These are phyloP conservation scores for Helicoverpa assulta DNA, from an alignment of 2,888 invertebrate species.

Conservation along the genomic window DNA sequence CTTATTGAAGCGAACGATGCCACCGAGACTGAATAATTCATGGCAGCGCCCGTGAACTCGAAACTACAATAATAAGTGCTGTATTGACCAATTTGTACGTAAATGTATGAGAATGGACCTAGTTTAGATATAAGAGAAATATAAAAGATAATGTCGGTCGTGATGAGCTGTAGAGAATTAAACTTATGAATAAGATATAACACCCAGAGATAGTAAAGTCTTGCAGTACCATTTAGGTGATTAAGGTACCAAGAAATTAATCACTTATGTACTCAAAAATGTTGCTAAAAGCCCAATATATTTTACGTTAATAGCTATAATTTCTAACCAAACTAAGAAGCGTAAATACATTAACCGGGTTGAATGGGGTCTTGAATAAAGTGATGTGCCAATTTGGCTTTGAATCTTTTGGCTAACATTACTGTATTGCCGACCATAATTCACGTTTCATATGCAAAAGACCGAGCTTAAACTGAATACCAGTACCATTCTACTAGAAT, in stretches of 20 bases:
- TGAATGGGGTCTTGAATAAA: conserved; percentile 33
- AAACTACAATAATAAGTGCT: conserved; percentile 61
- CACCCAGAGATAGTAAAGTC: too few relatives aligned
- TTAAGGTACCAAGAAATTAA: background rate
- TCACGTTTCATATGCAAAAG: conserved; percentile 41
- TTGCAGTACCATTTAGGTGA: background rate
- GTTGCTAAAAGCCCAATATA: background rate
- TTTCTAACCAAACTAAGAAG: background rate
- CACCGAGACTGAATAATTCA: conserved; percentile 74
- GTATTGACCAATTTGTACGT: conserved; percentile 60
- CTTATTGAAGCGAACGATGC: conserved; percentile 71
- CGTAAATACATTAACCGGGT: conserved; percentile 13
- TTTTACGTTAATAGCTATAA: background rate
- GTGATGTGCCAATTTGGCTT: conserved; percentile 56
- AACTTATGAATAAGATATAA: too few relatives aligned
- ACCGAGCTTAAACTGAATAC: conserved; percentile 18
- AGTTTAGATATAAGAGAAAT: conserved; percentile 23
- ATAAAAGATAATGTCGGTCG: background rate
- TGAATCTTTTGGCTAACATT: conserved; percentile 48
- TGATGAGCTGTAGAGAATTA: too few relatives aligned
- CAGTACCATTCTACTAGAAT: conserved; percentile 6
- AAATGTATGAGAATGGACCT: conserved; percentile 48
- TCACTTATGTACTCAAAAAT: too few relatives aligned
- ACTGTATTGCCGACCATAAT: conserved; percentile 16
- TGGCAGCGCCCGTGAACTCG: conserved; percentile 53